A percentile compares a stretch with the other conserved stretches of the same genome.
Conservation (phyloP, 2,888 invertebrate genomes). For the Metellina segmentata region DNA sequence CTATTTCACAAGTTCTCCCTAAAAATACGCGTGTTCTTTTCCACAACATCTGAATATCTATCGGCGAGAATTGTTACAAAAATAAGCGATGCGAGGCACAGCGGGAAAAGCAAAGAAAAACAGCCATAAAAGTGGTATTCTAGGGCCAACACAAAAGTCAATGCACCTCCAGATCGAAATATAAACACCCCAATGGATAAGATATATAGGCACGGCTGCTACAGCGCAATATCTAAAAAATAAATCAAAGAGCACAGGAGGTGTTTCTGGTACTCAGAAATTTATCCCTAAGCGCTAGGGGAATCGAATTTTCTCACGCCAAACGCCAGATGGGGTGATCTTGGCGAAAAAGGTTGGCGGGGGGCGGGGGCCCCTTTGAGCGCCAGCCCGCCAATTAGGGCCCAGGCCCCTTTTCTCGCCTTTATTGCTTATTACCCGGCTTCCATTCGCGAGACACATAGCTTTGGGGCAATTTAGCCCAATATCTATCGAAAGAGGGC, state of each 20-base stretch:
- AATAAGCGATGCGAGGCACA: neutral
- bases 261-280: constrained; percentile 59
- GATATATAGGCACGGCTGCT: neutral
- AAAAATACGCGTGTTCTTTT: neutral
- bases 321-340: constrained; percentile 73
- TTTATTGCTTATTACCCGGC: constrained; percentile 71
- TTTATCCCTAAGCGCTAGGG: constrained; percentile 73
- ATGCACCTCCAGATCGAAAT: neutral
- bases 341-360: constrained; percentile 70
- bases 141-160: too few relatives aligned
- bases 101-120: neutral
- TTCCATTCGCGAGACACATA: constrained; percentile 53
- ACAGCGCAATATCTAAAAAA: neutral
- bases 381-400: constrained; percentile 72
- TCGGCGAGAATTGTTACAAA: neutral
- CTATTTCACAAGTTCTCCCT: neutral
- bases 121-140: neutral
- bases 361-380: constrained; percentile 63
- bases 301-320: constrained; percentile 62
- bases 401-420: constrained; percentile 48
- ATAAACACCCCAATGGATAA: neutral
- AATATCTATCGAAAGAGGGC: constrained; percentile 47
- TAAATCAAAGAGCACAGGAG: constrained; percentile 55
- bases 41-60: neutral
- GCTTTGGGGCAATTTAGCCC: constrained; percentile 75